These are phyloP conservation scores for Myripristis jacobus DNA, from an alignment of 2,797 vertebrate genomes.

Conservation along the genomic window DNA sequence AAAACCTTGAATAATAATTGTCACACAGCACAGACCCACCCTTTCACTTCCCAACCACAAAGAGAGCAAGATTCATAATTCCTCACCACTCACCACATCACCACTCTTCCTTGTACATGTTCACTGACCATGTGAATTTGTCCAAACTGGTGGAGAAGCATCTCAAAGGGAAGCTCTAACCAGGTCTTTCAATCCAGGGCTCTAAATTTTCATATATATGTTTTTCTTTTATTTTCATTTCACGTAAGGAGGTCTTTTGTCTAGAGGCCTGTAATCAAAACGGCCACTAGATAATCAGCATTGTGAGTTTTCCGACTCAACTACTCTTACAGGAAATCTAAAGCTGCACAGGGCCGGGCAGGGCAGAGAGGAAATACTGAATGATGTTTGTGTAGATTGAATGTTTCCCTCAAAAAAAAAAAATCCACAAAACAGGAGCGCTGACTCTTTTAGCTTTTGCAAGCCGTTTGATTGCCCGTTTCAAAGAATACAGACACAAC, in stretches of 20 bases:
- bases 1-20: constrained; percentile 46
- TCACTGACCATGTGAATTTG: not conserved
- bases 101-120: not conserved
- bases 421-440: not conserved
- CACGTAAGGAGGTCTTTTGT: no score
- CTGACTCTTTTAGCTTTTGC: not conserved
- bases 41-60: not conserved
- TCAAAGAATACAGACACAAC: not conserved
- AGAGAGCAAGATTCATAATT: not conserved
- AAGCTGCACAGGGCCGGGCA: constrained; percentile 1
- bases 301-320: not conserved
- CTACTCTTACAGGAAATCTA: constrained; percentile 18
- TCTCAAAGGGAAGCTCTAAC: no score
- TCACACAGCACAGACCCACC: not conserved
- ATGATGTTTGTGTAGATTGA: not conserved
- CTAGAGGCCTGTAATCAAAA: no score
- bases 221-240: no score
- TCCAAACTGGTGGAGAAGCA: not conserved
- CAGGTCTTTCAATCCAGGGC: no score
- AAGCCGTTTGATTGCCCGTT: not conserved
- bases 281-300: no score
- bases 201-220: no score
- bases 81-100: no score
- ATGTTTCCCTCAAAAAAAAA: not conserved
- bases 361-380: not conserved